Evolutionary conservation across 2,797 vertebrate genomes (phyloP).

Genomic region (Hippoglossus hippoglossus): DNA sequence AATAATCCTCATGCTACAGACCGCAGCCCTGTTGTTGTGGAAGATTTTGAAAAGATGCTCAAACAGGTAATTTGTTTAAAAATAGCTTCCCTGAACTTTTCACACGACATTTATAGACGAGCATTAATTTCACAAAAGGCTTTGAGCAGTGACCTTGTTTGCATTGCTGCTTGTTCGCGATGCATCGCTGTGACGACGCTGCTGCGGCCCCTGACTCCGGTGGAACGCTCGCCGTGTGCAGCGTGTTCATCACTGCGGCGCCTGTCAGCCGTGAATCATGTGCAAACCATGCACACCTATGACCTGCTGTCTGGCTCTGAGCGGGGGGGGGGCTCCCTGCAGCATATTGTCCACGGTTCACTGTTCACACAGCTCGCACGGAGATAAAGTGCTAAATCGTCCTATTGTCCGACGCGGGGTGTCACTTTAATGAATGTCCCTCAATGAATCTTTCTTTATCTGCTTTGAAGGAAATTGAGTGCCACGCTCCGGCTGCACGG

Average conservation of each 20-base stretch:
- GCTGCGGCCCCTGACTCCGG: constrained; percentile 9
- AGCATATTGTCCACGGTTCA: constrained; percentile 49
- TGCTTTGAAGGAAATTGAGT: constrained; percentile 56
- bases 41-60: too few relatives aligned
- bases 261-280: constrained; percentile 38
- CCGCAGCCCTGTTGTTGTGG: too few relatives aligned
- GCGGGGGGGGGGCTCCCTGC: constrained; percentile 13
- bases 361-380: constrained; percentile 37
- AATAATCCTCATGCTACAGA: too few relatives aligned
- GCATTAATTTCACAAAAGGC: background rate
- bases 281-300: background rate
- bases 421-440: constrained; percentile 61
- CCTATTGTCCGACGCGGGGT: constrained; percentile 48
- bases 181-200: background rate
- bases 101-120: background rate
- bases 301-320: constrained; percentile 10
- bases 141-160: constrained; percentile 18
- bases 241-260: background rate
- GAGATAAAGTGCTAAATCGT: constrained; percentile 62
- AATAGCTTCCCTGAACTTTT: background rate
- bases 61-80: background rate
- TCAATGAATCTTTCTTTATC: constrained; percentile 56
- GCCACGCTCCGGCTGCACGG: constrained; percentile 30
- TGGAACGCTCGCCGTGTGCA: constrained; percentile 4
- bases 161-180: background rate